Evolutionary conservation across 2,888 invertebrate species (phyloP), one percentile per base, ranked within the genome.

Genomic region (Brachypalpus laphriformis): DNA sequence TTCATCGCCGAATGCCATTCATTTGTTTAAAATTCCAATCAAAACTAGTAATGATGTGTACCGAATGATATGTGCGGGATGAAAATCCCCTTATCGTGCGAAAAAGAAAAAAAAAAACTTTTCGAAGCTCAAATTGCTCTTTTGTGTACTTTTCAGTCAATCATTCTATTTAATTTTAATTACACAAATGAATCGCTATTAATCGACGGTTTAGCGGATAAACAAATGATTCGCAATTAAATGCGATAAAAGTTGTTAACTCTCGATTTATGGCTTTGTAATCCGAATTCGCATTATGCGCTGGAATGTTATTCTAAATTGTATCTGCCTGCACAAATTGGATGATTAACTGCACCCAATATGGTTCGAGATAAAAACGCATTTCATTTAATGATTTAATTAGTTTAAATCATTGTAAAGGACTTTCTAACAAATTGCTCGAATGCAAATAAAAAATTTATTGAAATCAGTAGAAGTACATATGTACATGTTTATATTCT

Each of bases 221-320:
- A 66, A 80, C 49, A 80, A 72, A 78, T 59, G 51, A 59, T 49
- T 49, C 18, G 40, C 57, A 72, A 72, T 66, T 57, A 57, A 51
- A 57, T 57, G n/a, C 45, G 22, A 72, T 72, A 34, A 59, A 80
- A 71, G 61, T 71, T 71, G 47, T 63, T 71, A 56, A 40, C 25
- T 59, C 6, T 42, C 65, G 57, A 72, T 80, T 80, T 72, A 72
- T 72, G 22, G 49, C 18, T 72, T 28, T 34, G 34, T 51, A 28
- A 51, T 57, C 14, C 18, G 45, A 51, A 14, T 61, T 56, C 7
- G 22, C 18, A 78, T 65, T 34, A 42, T 45, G 34, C 42, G 28
- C 34, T 65, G 22, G 51, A 63, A 54, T 20, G 54, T 22, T 1
- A 9, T 18, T 49, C 49, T 47, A 49, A 22, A 22, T 8, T 65